phyloP scores from a whole-genome alignment of 2,797 vertebrate species.

The Xyrichtys novacula region DNA sequence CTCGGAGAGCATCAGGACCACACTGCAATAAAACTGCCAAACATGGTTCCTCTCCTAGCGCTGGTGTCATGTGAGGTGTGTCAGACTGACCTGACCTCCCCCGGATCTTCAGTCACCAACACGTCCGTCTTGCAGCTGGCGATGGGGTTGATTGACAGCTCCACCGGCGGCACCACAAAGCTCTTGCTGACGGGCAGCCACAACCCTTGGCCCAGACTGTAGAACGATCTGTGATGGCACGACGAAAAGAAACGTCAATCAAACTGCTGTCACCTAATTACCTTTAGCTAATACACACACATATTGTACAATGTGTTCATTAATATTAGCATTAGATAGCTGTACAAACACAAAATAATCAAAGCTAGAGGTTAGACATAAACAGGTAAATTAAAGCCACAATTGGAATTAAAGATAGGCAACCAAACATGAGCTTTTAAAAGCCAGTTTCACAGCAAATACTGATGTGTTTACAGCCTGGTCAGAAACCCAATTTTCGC shows the following conservation, averaged over 20 bases:
- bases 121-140: conserved; percentile 99
- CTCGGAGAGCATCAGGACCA: background rate
- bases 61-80: conserved; percentile 1
- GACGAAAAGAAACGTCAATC: conserved; percentile 35
- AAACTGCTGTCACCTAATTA: conserved; percentile 11
- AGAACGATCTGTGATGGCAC: conserved; percentile 90
- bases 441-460: too few relatives aligned
- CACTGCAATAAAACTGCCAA: background rate
- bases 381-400: too few relatives aligned
- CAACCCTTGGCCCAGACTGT: conserved; percentile 96
- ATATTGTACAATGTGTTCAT: background rate
- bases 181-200: conserved; percentile 99
- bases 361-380: too few relatives aligned
- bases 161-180: conserved; percentile 97
- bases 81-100: conserved; percentile 94
- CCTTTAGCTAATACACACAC: background rate
- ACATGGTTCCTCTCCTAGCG: conserved; percentile 3
- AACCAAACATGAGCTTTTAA: too few relatives aligned
- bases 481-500: too few relatives aligned
- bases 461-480: too few relatives aligned
- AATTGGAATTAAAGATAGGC: too few relatives aligned
- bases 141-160: conserved; percentile 97
- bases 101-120: conserved; percentile 96
- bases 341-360: too few relatives aligned
- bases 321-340: too few relatives aligned